phyloP scores from a whole-genome alignment of 2,113 vertebrate genomes.

The Ancistrus triradiatus region DNA sequence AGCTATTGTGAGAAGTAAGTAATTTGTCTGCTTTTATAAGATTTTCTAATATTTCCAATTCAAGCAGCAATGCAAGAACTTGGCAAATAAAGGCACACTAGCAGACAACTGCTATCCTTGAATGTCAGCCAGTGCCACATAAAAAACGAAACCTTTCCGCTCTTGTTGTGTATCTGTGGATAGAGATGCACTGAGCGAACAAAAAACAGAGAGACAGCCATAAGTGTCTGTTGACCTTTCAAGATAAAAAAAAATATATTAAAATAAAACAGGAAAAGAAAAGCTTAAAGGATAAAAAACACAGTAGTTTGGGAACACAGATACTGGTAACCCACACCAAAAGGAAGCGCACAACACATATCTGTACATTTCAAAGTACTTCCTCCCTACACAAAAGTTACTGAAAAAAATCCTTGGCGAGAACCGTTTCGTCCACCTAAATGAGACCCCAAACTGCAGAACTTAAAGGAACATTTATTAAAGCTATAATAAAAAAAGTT shows the following conservation, averaged over 20 bases:
- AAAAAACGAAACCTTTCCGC: background rate
- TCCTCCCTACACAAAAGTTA: conserved; percentile 32
- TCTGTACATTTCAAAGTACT: conserved; percentile 48
- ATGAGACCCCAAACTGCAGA: no score
- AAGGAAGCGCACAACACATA: conserved; percentile 39
- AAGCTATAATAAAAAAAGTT: no score
- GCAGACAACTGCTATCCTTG: background rate
- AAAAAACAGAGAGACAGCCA: conserved; percentile 21
- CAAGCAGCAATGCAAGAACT: background rate
- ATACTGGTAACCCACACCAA: background rate
- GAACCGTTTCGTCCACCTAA: no score
- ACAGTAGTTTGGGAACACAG: no score
- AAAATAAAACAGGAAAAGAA: conserved; percentile 12
- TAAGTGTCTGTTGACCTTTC: conserved; percentile 51
- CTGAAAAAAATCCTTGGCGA: no score
- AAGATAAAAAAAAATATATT: no score
- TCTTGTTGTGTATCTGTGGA: no score
- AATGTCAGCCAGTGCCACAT: no score
- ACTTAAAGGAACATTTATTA: no score
- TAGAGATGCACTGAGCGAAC: background rate
- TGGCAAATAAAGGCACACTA: background rate
- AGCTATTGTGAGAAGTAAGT: conserved; percentile 1
- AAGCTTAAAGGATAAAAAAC: conserved; percentile 21
- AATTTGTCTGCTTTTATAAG: background rate
- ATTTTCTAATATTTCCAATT: background rate